Evolutionary conservation across 2,888 invertebrate genomes (phyloP).

Genomic region (Tortrix viridana): DNA sequence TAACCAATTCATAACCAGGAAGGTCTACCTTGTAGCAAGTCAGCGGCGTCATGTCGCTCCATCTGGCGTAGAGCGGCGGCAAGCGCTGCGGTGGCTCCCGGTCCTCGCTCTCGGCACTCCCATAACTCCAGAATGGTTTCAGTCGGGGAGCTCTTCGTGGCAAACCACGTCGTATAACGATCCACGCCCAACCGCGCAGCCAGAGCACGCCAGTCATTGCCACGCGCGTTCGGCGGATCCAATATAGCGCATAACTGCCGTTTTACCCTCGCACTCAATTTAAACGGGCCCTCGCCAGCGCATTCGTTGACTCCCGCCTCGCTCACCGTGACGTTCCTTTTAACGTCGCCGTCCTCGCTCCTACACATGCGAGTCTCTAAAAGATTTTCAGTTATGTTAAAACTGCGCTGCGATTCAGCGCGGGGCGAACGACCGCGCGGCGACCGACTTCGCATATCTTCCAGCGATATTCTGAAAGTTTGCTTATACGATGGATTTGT

Average conservation of each 20-base stretch:
- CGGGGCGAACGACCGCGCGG: conserved; percentile 78
- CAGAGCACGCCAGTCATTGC: conserved; percentile 98
- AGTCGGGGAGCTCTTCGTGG: conserved; percentile 98
- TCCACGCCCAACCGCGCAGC: conserved; percentile 97
- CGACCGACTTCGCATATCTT: conserved; percentile 74
- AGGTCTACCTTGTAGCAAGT: conserved; percentile 73
- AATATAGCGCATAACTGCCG: conserved; percentile 86
- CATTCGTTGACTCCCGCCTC: conserved; percentile 86
- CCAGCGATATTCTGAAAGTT: conserved; percentile 77
- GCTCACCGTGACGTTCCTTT: conserved; percentile 83
- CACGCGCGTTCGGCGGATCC: conserved; percentile 95
- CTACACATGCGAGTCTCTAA: conserved; percentile 76
- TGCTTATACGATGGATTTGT: conserved; percentile 80
- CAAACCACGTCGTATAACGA: conserved; percentile 98
- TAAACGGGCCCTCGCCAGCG: conserved; percentile 84
- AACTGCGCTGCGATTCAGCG: conserved; percentile 75
- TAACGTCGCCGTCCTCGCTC: conserved; percentile 74
- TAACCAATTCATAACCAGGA: conserved; percentile 75
- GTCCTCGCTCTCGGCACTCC: conserved; percentile 95
- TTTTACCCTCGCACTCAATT: conserved; percentile 83
- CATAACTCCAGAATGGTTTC: conserved; percentile 98
- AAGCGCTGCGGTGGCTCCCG: conserved; percentile 91
- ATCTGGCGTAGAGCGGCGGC: conserved; percentile 73
- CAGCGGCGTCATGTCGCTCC: conserved; percentile 78
- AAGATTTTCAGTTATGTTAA: conserved; percentile 79